Base-by-base conservation (phyloP, 2,888 invertebrate genomes). In the Brassicogethes aeneus region DNA sequence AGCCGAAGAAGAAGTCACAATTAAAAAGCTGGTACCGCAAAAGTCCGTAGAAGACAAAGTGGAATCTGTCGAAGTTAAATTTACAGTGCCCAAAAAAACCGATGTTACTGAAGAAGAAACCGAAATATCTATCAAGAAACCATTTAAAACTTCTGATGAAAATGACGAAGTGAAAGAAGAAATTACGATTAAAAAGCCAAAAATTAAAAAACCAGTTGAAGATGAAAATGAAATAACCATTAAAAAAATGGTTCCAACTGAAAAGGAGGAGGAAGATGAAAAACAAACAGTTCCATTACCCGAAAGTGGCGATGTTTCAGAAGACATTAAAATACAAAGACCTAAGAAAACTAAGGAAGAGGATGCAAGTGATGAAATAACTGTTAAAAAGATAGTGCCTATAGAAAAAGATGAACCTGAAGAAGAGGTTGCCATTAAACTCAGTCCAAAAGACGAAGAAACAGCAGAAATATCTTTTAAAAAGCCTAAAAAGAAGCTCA, bases 401-500 rank as follows among this genome's bases (percentile, higher is more conserved):
- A 36, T 77, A 56, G 73, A 76, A 55, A 70, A 71, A 45, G 70
- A 73, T 55, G 74, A 75, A 57, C 71, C 81, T 17, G 83, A 79
- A 1, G 73, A 84, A 14, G 83, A 81, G 57, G 45, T 65, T 3
- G 62, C 36, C 34, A 40, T 67, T 8, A 67, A 68, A 48, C 59
- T 64, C 10, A 66, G 37, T 35, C 16, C 31, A 17, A 37, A 65
- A 58, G 62, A 65, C 13, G 68, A 69, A 44, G 51, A 50, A 37
- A 31, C 42, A 17, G 29, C 41, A 15, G 37, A 44, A 23, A 47
- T 49, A 34, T 45, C 50, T 14, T 58, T 60, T 52, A 55, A 56
- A 23, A 62, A 60, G 55, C 59, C 63, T 51, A 60, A 55, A 54
- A 35, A 51, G 46, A 48, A 46, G 30, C 41, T 45, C 14, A 38